Evolutionary conservation across 2,113 vertebrate genomes (phyloP), one percentile per base, ranked within the genome.

Genomic region (Zosterops hypoxanthus): DNA sequence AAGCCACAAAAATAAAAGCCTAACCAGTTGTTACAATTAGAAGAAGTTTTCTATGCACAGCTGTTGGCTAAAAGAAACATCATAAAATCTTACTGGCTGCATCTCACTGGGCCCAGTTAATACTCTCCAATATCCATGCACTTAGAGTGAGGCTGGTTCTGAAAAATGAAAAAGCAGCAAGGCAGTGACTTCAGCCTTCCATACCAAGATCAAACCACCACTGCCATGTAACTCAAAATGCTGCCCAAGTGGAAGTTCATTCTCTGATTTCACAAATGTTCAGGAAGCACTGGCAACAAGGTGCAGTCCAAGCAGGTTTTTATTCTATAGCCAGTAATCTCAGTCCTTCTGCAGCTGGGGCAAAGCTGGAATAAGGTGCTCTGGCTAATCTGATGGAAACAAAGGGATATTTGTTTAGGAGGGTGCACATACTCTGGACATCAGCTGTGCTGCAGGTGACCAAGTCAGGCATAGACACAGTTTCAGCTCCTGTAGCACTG

Each of bases 261-360:
- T 18, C 49, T 79, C 39, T 3, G 0, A 26, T 12, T 26, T 39
- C 1, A 47, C 52, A 3, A 3, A 28, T 1, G 1, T 21, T 52
- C 31, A 83, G 64, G 34, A 79, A 55, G 25, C 7, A 72, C 2
- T 36, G 3, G 46, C 9, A 78, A 13, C 16, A 84, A 33, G 61
- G 5, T 0, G 1, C 9, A 4, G 4, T 15, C 26, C 56, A 65
- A 4, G 46, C 8, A 73, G 14, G n/a, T 2, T 83, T 80, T 60
- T 69, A 29, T 36, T 46, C 24, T 26, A 4, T 0, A 68, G 49
- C 31, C 64, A 36, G 5, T 39, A 19, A 34, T 42, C 42, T 59
- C 36, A n/a, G 31, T 29, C 25, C 39, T 82, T 49, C 57, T 55
- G 11, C 22, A 83, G 29, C 21, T 52, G 33, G 17, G 41, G 11